phyloP scores from a whole-genome alignment of 2,113 vertebrate genomes.

The Copsychus sechellarum region DNA sequence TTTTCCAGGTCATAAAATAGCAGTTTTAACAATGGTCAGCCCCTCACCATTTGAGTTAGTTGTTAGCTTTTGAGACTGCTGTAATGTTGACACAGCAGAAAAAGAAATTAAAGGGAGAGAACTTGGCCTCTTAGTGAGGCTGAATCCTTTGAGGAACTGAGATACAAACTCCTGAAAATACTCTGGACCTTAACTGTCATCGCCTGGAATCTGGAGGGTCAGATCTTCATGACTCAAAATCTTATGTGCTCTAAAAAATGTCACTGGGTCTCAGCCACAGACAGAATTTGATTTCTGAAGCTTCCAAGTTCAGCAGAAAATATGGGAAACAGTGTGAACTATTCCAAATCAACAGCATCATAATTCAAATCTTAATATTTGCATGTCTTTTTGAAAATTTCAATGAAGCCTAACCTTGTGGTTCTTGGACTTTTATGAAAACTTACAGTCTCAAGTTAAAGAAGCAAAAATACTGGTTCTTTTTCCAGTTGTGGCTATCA shows the following conservation, averaged over 20 bases:
- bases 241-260: not conserved
- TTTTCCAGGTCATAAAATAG: not conserved
- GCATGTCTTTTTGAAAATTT: not conserved
- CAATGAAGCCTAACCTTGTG: not conserved
- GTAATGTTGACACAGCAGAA: not conserved
- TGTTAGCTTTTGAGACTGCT: not conserved
- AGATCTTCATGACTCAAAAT: not conserved
- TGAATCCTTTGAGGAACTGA: not conserved
- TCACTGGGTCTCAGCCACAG: not conserved
- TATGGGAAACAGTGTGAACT: not conserved
- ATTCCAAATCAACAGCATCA: not conserved
- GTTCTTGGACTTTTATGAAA: not conserved
- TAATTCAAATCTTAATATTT: not conserved
- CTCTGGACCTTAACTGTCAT: not conserved
- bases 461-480: not conserved
- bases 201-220: not conserved
- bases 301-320: not conserved
- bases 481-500: not conserved
- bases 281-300: not conserved
- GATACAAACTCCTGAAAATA: not conserved
- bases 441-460: not conserved
- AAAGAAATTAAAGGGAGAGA: not conserved
- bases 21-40: not conserved
- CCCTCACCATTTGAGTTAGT: not conserved
- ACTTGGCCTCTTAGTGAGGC: not conserved